These are phyloP conservation scores for Spodoptera picta DNA, from an alignment of 2,888 invertebrate genomes.

Conservation along the genomic window DNA sequence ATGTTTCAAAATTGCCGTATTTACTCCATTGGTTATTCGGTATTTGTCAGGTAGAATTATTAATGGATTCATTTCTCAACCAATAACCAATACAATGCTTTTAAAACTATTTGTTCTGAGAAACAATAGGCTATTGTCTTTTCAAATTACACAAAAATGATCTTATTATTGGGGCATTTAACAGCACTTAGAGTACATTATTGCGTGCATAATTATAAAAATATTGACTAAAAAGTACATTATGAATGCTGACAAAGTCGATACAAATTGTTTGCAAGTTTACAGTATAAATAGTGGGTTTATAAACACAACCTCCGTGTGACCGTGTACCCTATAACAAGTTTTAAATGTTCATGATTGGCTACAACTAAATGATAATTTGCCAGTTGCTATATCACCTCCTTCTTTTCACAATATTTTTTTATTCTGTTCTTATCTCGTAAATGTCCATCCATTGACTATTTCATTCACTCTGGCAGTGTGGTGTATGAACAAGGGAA, in stretches of 20 bases:
- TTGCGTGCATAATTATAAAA: not conserved
- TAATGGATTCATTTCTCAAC: constrained; percentile 1
- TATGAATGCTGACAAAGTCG: no score
- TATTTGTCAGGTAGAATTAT: not conserved
- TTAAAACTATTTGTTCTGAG: no score
- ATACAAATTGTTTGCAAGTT: no score
- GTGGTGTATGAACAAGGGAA: constrained; percentile 39
- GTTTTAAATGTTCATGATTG: constrained; percentile 3
- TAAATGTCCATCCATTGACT: constrained; percentile 46
- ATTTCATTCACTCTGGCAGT: constrained; percentile 55
- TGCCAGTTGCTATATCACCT: constrained; percentile 25
- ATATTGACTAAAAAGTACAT: no score
- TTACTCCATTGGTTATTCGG: constrained; percentile 11
- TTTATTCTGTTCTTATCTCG: constrained; percentile 26
- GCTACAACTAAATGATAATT: constrained; percentile 2
- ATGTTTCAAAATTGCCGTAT: constrained; percentile 5
- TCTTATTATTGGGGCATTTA: no score
- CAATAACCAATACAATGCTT: no score
- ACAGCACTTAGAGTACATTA: constrained; percentile 4
- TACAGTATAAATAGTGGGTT: no score
- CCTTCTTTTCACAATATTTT: constrained; percentile 12
- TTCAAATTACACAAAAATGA: no score
- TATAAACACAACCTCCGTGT: no score
- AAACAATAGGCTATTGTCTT: no score
- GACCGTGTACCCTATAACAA: not conserved